These are phyloP conservation scores for Tetraodon nigroviridis DNA, from an alignment of 2,113 vertebrate species.

Conservation along the genomic window DNA sequence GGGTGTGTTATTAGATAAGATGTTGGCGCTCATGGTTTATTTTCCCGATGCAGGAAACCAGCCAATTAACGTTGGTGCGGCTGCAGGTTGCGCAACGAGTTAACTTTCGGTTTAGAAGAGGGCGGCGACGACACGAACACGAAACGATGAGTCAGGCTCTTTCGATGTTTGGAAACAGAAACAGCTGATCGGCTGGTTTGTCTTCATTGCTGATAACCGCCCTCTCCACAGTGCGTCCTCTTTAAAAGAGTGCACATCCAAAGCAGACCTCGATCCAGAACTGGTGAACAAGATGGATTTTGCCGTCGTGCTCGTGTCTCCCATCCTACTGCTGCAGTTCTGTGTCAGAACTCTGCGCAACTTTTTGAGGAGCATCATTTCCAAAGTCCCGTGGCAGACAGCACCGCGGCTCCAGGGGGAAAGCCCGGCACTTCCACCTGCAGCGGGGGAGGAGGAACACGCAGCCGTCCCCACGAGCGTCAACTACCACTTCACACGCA, in stretches of 20 bases:
- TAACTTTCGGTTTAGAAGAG: too few species aligned
- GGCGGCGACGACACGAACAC: too few species aligned
- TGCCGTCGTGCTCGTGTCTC: conserved; percentile 13
- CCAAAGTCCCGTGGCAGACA: background rate
- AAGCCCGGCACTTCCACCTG: background rate
- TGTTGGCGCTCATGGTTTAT: too few species aligned
- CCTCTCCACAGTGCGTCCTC: background rate
- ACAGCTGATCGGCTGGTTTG: background rate
- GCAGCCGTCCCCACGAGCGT: conserved; percentile 79
- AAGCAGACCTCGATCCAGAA: too few species aligned
- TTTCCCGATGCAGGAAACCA: too few species aligned
- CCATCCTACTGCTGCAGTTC: conserved; percentile 47
- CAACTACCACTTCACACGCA: conserved; percentile 92
- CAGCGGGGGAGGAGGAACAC: background rate
- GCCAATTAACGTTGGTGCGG: too few species aligned
- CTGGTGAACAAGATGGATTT: conserved; percentile 34
- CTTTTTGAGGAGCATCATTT: conserved; percentile 3
- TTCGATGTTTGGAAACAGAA: background rate
- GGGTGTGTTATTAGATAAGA: too few species aligned
- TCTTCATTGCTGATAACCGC: background rate
- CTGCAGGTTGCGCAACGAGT: too few species aligned
- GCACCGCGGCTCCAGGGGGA: background rate
- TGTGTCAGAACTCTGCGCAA: conserved; percentile 36
- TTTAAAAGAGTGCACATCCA: too few species aligned
- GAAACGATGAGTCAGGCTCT: background rate